phyloP scores from a whole-genome alignment of 1,140 invertebrate species.

The Halesus radiatus region DNA sequence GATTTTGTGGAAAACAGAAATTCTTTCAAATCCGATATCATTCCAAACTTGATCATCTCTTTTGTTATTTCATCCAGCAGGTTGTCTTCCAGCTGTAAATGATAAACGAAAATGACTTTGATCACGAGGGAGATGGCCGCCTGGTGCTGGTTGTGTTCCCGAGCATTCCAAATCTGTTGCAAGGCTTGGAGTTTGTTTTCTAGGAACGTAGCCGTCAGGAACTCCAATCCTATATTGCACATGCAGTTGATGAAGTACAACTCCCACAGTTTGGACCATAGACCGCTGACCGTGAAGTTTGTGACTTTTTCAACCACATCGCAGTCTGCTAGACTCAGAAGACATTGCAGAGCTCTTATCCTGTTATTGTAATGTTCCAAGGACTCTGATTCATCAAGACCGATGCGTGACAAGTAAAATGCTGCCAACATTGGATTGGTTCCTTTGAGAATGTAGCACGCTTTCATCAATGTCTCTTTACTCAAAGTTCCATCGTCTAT shows the following conservation, averaged over 20 bases:
- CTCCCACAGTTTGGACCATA: constrained; percentile 65
- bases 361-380: constrained; percentile 66
- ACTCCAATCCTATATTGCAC: constrained; percentile 67
- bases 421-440: constrained; percentile 68
- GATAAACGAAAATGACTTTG: constrained; percentile 62
- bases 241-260: constrained; percentile 64
- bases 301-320: constrained; percentile 67
- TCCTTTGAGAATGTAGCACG: constrained; percentile 68
- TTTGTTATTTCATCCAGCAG: constrained; percentile 62
- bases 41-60: constrained; percentile 60
- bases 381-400: constrained; percentile 66
- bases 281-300: constrained; percentile 61
- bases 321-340: constrained; percentile 65
- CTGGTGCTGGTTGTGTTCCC: constrained; percentile 61
- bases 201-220: constrained; percentile 64
- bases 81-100: constrained; percentile 55
- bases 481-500: constrained; percentile 57
- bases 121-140: constrained; percentile 64
- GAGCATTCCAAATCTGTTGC: constrained; percentile 63
- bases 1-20: constrained; percentile 62
- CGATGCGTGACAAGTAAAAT: constrained; percentile 68
- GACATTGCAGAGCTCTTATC: constrained; percentile 67
- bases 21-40: constrained; percentile 65
- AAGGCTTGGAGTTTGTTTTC: constrained; percentile 65
- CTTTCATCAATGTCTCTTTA: constrained; percentile 64